phyloP scores from a whole-genome alignment of 2,797 vertebrate species.

The Rhinichthys osculus region DNA sequence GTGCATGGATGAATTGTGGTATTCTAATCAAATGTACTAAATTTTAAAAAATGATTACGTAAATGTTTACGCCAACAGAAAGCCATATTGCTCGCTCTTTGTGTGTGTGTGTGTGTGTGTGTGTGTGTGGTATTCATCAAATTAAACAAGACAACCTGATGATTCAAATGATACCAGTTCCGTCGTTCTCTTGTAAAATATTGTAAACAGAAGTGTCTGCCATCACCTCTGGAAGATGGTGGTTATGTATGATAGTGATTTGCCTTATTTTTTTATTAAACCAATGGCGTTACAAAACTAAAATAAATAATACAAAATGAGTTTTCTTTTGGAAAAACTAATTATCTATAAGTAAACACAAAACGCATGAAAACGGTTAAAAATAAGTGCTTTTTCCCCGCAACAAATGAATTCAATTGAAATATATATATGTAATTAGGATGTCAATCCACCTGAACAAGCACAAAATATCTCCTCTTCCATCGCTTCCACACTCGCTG shows the following conservation, averaged over 20 bases:
- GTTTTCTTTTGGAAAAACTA: background rate
- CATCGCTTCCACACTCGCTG: conserved; percentile 97
- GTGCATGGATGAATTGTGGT: too few relatives aligned
- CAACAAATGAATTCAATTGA: background rate
- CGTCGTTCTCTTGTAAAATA: too few relatives aligned
- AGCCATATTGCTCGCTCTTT: background rate
- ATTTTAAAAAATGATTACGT: background rate
- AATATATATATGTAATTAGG: background rate
- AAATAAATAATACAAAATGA: background rate
- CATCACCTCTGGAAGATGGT: background rate
- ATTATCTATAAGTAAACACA: background rate
- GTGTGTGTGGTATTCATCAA: background rate
- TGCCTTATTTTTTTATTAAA: background rate
- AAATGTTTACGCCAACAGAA: background rate
- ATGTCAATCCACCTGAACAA: conserved; percentile 89
- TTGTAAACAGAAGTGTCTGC: background rate
- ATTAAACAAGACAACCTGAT: background rate
- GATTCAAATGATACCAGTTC: background rate
- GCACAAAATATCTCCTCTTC: conserved; percentile 96
- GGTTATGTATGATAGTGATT: background rate
- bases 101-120: background rate
- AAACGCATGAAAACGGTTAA: background rate
- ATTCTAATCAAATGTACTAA: background rate
- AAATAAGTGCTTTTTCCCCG: background rate
- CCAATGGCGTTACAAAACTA: too few relatives aligned